A percentile compares a stretch with the other conserved stretches of the same genome.
Conservation (phyloP, 2,797 vertebrate species). For the Rhinatrema bivittatum region DNA sequence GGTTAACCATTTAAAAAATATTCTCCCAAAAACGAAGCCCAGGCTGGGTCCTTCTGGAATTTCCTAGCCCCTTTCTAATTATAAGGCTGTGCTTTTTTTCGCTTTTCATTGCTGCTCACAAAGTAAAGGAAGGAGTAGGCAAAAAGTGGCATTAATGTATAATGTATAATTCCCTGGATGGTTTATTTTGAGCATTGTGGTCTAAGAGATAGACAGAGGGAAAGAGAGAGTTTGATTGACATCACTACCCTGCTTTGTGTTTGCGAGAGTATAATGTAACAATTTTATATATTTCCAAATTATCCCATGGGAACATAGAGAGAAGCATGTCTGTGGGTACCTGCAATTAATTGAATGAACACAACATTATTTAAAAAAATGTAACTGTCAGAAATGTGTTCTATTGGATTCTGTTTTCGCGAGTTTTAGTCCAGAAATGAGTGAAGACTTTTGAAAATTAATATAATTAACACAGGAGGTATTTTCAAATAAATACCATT, state of each 20-base stretch:
- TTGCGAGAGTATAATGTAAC: constrained; percentile 64
- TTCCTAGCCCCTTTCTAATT: constrained; percentile 11
- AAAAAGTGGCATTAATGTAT: neutral
- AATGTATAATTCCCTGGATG: constrained; percentile 44
- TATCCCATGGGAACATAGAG: constrained; percentile 62
- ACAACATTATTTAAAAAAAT: too few species aligned
- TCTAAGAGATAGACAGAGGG: constrained; percentile 13
- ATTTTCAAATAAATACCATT: too few species aligned
- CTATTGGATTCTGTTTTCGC: too few species aligned
- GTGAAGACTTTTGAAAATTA: too few species aligned
- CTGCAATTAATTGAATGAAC: constrained; percentile 7
- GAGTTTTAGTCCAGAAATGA: too few species aligned
- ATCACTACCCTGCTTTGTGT: constrained; percentile 45
- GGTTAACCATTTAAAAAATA: too few species aligned
- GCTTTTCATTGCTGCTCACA: neutral
- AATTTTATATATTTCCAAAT: constrained; percentile 65
- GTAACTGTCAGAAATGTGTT: too few species aligned
- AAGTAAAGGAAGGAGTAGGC: neutral
- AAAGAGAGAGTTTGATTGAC: constrained; percentile 54
- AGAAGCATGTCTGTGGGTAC: constrained; percentile 1
- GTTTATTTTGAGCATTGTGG: constrained; percentile 55
- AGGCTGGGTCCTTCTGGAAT: neutral
- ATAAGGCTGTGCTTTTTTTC: neutral
- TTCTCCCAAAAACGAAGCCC: too few species aligned
- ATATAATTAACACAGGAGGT: too few species aligned